phyloP scores from a whole-genome alignment of 1,140 invertebrate species.

The Anastrepha obliqua region DNA sequence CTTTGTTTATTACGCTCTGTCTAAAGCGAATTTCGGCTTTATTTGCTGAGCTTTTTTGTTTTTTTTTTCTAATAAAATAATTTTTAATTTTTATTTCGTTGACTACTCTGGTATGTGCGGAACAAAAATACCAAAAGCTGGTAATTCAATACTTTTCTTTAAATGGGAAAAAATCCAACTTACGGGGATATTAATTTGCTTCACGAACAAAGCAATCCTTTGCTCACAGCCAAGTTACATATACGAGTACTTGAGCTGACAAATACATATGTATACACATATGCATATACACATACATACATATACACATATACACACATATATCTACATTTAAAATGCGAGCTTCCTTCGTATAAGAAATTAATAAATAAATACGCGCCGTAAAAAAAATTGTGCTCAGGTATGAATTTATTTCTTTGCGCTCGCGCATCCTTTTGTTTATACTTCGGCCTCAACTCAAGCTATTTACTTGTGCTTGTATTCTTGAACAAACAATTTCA shows the following conservation, averaged over 20 bases:
- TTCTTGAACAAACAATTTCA: no score
- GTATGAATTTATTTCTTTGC: not conserved
- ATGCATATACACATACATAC: not conserved
- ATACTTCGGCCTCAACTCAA: not conserved
- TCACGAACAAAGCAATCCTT: not conserved
- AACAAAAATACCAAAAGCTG: slow-evolving; percentile 23
- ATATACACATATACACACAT: no score
- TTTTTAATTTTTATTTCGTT: no score
- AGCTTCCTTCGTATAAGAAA: no score
- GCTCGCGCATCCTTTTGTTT: not conserved
- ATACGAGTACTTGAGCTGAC: no score
- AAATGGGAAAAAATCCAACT: not conserved
- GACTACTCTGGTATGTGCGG: not conserved
- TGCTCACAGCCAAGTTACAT: not conserved
- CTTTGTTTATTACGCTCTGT: no score
- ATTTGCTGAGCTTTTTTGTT: no score
- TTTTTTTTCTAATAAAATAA: no score
- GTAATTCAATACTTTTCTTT: slow-evolving; percentile 14
- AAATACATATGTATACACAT: no score
- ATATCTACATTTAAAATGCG: no score
- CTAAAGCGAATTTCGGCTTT: no score
- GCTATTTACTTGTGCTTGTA: not conserved
- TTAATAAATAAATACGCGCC: no score
- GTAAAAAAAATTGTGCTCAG: not conserved
- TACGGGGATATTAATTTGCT: slow-evolving; percentile 6